Percentiles rank a stretch among this genome's conserved stretches.
Evolutionary conservation across 2,888 invertebrate genomes (phyloP).

Genomic region (Lysandra bellargus): DNA sequence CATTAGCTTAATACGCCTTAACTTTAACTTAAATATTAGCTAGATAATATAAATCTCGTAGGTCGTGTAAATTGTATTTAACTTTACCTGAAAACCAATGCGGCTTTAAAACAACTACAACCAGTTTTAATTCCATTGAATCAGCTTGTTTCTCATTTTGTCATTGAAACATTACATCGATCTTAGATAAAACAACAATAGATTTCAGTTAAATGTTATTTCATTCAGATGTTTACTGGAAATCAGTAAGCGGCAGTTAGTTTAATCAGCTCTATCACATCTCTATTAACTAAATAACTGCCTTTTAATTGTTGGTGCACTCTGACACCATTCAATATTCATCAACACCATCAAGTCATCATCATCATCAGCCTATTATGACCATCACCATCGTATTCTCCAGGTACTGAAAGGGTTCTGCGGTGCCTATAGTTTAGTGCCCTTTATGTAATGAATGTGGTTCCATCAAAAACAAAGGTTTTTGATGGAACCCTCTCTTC

Average conservation of each 20-base stretch:
- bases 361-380: background rate
- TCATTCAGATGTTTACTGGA: background rate
- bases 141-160: background rate
- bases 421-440: no score
- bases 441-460: background rate
- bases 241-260: background rate
- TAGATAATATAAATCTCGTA: no score
- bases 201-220: background rate
- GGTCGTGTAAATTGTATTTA: no score
- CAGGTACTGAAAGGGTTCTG: no score
- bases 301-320: background rate
- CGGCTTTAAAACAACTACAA: background rate
- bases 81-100: no score
- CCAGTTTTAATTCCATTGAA: background rate
- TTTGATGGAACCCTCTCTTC: background rate
- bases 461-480: background rate
- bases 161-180: background rate
- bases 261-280: background rate
- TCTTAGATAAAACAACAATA: background rate
- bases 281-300: background rate
- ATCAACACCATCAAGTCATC: background rate
- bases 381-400: background rate
- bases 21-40: no score
- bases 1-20: no score
- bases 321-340: slow-evolving; percentile 1